Conservation (phyloP, 2,797 vertebrate genomes). For the Acrocephalus scirpaceus region DNA sequence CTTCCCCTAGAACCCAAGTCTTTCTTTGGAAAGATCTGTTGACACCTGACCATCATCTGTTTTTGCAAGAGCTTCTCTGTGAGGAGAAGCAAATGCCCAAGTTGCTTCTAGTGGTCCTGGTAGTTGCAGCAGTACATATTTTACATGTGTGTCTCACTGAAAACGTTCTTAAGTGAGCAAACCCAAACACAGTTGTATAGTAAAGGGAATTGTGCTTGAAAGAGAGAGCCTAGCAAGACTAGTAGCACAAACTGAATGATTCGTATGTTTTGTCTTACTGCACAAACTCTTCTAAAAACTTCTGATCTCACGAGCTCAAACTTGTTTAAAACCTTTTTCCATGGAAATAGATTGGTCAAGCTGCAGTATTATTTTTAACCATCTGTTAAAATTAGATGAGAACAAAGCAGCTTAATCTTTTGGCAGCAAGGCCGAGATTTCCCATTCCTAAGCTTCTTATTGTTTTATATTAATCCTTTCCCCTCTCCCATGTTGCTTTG, state of each 20-base stretch:
- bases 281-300: not conserved
- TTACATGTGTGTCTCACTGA: not conserved
- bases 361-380: slow-evolving; percentile 40
- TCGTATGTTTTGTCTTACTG: not conserved
- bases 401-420: slow-evolving; percentile 42
- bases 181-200: not conserved
- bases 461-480: slow-evolving; percentile 52
- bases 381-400: slow-evolving; percentile 46
- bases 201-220: not conserved
- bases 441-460: not conserved
- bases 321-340: not conserved
- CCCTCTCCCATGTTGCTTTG: not conserved
- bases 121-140: not conserved
- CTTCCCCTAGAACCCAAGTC: not conserved
- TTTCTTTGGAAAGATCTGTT: not conserved
- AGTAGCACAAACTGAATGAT: not conserved
- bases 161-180: not conserved
- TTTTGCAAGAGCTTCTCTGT: not conserved
- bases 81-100: not conserved
- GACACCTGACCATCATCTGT: not conserved
- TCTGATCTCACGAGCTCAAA: not conserved
- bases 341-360: slow-evolving; percentile 31
- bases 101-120: not conserved
- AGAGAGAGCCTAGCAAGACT: not conserved
- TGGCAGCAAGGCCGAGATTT: not conserved